These are phyloP conservation scores for Spilogale gracilis DNA, from an alignment of 2,113 vertebrate species.

Conservation along the genomic window DNA sequence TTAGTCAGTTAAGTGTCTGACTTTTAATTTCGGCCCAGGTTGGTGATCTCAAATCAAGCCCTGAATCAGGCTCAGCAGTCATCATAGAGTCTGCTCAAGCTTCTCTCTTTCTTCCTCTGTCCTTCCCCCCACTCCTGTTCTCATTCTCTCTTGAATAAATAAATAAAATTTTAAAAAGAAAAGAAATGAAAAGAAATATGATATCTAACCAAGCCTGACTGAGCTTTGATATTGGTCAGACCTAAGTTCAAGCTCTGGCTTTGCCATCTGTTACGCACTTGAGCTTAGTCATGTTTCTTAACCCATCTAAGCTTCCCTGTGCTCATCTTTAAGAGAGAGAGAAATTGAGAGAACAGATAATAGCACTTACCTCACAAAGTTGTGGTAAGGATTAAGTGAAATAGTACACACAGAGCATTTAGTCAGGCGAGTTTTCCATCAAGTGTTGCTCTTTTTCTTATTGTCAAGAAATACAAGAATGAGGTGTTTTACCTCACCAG, in stretches of 20 bases:
- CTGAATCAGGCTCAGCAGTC: not conserved
- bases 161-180: not conserved
- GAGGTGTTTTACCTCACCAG: not conserved
- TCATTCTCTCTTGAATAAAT: not conserved
- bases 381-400: not conserved
- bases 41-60: not conserved
- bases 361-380: not conserved
- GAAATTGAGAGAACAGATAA: not conserved
- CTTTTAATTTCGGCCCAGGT: not conserved
- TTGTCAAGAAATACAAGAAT: too few species aligned
- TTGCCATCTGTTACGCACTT: not conserved
- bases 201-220: not conserved
- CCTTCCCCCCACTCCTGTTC: not conserved
- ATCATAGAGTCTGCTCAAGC: not conserved
- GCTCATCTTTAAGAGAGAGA: not conserved
- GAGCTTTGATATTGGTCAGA: not conserved
- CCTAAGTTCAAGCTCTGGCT: not conserved
- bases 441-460: accelerated
- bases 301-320: too few species aligned
- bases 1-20: not conserved
- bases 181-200: not conserved
- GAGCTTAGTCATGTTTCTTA: not conserved
- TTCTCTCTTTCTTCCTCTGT: not conserved
- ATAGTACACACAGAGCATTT: not conserved
- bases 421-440: not conserved